phyloP scores from a whole-genome alignment of 2,797 vertebrate genomes.

The Periparus ater region DNA sequence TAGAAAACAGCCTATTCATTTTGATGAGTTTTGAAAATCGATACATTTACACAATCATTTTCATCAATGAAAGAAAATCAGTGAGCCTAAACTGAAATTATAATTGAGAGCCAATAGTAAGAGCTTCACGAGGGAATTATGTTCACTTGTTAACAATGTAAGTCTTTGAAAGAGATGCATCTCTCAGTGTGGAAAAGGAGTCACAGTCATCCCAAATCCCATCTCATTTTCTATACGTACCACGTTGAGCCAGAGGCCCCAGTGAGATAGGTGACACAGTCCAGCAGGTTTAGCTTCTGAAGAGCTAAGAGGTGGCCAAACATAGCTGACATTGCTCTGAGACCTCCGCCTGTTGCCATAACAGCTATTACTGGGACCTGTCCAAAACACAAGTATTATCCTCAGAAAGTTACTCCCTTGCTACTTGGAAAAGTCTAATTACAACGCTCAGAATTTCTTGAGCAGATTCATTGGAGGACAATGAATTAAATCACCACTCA shows the following conservation, averaged over 20 bases:
- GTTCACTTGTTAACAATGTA: neutral
- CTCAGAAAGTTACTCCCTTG: conserved; percentile 9
- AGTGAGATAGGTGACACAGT: conserved; percentile 82
- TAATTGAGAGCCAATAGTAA: neutral
- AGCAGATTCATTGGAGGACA: neutral
- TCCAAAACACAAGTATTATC: conserved; percentile 35
- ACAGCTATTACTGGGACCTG: conserved; percentile 85
- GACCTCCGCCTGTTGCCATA: conserved; percentile 85
- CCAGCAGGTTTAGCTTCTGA: conserved; percentile 80
- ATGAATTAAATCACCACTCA: neutral
- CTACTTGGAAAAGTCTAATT: neutral
- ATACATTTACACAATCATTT: neutral
- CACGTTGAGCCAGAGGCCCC: conserved; percentile 88
- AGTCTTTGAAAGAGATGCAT: neutral
- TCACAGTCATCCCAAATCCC: neutral
- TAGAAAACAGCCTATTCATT: neutral
- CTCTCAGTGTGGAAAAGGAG: neutral
- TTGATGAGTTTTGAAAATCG: neutral
- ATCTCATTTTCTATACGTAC: conserved; percentile 63
- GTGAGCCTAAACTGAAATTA: neutral
- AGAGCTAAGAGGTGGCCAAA: conserved; percentile 83
- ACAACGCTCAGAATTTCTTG: neutral
- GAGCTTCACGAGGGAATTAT: neutral
- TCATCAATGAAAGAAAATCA: neutral
- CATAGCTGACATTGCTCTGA: conserved; percentile 84